These are phyloP conservation scores for Papilio glaucus DNA, from an alignment of 1,140 invertebrate genomes.

Conservation along the genomic window DNA sequence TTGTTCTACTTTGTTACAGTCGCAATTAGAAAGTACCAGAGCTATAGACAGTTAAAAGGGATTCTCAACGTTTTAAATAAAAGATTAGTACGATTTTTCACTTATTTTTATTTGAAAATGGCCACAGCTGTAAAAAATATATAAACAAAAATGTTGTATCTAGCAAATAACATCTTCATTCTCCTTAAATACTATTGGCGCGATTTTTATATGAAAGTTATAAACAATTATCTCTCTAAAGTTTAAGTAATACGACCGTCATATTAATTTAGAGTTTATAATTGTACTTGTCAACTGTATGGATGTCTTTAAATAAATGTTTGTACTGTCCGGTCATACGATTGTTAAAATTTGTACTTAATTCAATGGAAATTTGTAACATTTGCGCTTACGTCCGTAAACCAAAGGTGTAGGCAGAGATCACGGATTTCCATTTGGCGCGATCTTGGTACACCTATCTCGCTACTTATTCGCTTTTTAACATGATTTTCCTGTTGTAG, in stretches of 20 bases:
- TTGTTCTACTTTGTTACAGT: no score
- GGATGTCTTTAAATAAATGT: background rate
- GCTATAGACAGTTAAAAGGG: no score
- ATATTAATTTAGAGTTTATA: background rate
- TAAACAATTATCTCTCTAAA: slow-evolving; percentile 29
- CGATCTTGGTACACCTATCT: no score
- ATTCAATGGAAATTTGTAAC: background rate
- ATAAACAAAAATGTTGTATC: slow-evolving; percentile 61
- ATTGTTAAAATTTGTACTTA: background rate
- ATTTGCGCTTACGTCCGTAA: no score
- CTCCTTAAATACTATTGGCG: slow-evolving; percentile 45
- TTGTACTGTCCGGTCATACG: background rate
- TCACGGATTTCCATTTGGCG: no score
- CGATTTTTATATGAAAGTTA: slow-evolving; percentile 43
- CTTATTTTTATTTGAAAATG: slow-evolving; percentile 49
- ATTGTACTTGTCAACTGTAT: background rate
- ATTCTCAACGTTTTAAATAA: background rate
- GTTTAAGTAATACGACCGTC: slow-evolving; percentile 18
- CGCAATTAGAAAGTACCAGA: no score
- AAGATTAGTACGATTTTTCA: slow-evolving; percentile 30
- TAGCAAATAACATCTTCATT: slow-evolving; percentile 57
- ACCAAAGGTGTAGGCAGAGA: no score
- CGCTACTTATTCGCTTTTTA: no score
- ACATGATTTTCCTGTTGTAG: no score
- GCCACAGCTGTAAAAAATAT: slow-evolving; percentile 67